Conservation (phyloP, 2,888 invertebrate genomes). For the Cloeon dipterum region DNA sequence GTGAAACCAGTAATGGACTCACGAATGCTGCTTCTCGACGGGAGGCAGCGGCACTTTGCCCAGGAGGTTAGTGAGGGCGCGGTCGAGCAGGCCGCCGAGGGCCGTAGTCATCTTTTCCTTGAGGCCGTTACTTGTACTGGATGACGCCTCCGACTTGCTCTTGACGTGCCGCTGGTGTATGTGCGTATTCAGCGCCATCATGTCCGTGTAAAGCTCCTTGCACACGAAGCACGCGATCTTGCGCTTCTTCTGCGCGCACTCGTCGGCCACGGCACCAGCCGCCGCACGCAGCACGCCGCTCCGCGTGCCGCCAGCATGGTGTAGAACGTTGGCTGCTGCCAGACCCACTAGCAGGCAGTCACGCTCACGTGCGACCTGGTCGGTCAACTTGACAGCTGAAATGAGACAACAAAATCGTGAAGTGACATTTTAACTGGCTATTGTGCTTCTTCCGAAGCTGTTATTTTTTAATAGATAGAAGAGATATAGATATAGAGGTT, state of each 20-base stretch:
- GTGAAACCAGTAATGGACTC: not conserved
- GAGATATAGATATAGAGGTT: too few relatives aligned
- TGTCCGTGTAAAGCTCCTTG: conserved; percentile 9
- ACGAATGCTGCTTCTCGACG: too few relatives aligned
- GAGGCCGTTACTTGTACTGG: conserved; percentile 6
- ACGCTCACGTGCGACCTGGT: too few relatives aligned
- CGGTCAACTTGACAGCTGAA: too few relatives aligned
- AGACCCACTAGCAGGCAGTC: not conserved
- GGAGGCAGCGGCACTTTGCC: too few relatives aligned
- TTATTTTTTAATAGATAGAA: too few relatives aligned
- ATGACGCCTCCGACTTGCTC: not conserved
- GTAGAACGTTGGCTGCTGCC: not conserved
- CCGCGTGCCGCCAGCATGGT: not conserved
- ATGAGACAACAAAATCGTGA: too few relatives aligned
- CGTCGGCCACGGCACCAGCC: not conserved
- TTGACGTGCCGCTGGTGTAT: conserved; percentile 4
- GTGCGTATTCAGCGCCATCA: conserved; percentile 7
- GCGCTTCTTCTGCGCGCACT: conserved; percentile 2
- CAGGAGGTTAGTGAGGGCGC: conserved; percentile 11
- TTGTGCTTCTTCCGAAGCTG: too few relatives aligned
- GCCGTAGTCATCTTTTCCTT: conserved; percentile 13
- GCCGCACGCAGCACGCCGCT: not conserved
- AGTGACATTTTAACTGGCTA: too few relatives aligned
- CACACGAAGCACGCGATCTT: conserved; percentile 8
- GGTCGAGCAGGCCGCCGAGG: conserved; percentile 13